These are phyloP conservation scores for Platichthys stellatus DNA, from an alignment of 2,113 vertebrate genomes.

Conservation along the genomic window DNA sequence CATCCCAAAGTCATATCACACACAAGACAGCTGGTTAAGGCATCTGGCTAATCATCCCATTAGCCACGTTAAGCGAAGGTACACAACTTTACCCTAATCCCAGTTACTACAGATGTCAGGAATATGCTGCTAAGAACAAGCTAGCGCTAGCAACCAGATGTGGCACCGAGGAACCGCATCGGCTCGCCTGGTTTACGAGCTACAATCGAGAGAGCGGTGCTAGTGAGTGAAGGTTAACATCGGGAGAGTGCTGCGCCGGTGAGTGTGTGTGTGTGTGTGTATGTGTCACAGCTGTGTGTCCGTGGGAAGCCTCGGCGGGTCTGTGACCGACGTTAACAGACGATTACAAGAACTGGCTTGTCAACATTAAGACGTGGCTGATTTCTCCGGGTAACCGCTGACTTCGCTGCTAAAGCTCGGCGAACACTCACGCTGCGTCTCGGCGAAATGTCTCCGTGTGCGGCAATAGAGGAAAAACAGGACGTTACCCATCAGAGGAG, in stretches of 20 bases:
- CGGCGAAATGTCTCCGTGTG: neutral
- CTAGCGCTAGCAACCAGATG: conserved; percentile 59
- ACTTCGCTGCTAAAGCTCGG: conserved; percentile 22
- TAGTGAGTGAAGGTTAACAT: too few relatives aligned
- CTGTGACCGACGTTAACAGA: neutral
- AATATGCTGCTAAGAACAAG: conserved; percentile 29
- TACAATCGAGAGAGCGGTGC: neutral
- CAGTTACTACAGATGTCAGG: neutral
- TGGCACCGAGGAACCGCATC: conserved; percentile 1
- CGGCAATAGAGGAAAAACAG: neutral
- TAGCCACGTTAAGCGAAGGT: neutral
- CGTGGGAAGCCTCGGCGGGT: neutral
- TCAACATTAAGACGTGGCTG: conserved; percentile 49
- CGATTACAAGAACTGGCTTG: conserved; percentile 23
- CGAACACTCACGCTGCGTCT: neutral
- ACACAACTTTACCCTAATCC: conserved; percentile 12
- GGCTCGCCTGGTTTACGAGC: conserved; percentile 8
- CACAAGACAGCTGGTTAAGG: neutral
- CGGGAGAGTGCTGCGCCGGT: neutral
- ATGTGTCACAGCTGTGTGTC: neutral
- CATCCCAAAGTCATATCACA: neutral
- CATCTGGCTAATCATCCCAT: neutral
- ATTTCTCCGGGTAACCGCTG: conserved; percentile 34
- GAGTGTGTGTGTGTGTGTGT: too few relatives aligned
- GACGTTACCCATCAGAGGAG: conserved; percentile 59